Evolutionary conservation across 2,888 invertebrate genomes (phyloP).

Genomic region (Margaritifera margaritifera): DNA sequence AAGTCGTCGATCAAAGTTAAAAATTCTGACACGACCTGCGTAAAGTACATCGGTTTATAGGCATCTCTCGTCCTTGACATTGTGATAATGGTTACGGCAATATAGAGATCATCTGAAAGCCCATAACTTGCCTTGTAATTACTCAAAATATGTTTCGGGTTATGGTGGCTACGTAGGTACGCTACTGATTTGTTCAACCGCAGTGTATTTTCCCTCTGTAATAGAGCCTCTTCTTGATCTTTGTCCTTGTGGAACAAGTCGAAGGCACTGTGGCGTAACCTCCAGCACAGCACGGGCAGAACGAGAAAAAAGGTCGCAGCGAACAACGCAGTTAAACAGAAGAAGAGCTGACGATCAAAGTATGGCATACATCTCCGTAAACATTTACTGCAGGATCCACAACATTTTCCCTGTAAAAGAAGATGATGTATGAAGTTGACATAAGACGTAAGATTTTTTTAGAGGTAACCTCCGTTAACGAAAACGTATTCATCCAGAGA

Average conservation of each 20-base stretch:
- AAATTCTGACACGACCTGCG: conserved; percentile 52
- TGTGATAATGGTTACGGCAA: conserved; percentile 58
- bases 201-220: not conserved
- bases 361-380: too few species aligned
- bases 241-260: conserved; percentile 26
- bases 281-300: conserved; percentile 35
- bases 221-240: conserved; percentile 9
- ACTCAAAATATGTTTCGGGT: not conserved
- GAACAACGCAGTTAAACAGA: conserved; percentile 9
- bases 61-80: conserved; percentile 52
- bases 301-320: conserved; percentile 40
- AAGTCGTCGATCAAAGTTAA: conserved; percentile 32
- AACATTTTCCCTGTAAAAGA: too few species aligned
- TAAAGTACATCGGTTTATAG: conserved; percentile 58
- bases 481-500: too few species aligned
- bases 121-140: too few species aligned
- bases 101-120: conserved; percentile 3
- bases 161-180: not conserved
- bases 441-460: too few species aligned
- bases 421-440: too few species aligned
- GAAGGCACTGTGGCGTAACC: conserved; percentile 32
- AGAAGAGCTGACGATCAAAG: too few species aligned
- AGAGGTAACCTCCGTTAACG: too few species aligned
- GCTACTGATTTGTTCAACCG: not conserved
- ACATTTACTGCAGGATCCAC: too few species aligned